phyloP scores from a whole-genome alignment of 2,797 vertebrate species.

The Merluccius polli region DNA sequence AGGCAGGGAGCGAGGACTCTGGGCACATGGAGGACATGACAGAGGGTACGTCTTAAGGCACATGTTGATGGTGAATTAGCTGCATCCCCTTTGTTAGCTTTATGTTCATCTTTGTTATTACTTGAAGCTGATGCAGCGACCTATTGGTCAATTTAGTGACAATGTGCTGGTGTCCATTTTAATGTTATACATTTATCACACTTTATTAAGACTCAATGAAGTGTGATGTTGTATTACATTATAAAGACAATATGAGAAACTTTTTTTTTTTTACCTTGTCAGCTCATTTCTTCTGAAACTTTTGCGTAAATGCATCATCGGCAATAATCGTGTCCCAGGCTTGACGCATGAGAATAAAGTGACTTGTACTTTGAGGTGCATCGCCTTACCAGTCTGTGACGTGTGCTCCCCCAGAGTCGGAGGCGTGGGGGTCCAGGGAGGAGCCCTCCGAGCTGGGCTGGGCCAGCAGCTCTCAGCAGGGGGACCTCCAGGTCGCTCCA shows the following conservation, averaged over 20 bases:
- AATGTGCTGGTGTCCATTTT: neutral
- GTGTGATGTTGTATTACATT: too few relatives aligned
- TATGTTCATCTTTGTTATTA: neutral
- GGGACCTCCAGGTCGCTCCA: conserved; percentile 12
- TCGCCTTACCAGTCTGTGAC: neutral
- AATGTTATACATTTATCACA: too few relatives aligned
- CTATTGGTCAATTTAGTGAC: neutral
- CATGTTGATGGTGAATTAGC: neutral
- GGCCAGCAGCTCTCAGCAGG: neutral
- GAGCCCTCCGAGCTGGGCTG: conserved; percentile 28
- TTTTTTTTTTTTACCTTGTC: neutral
- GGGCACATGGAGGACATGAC: conserved; percentile 18
- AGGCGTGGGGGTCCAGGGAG: conserved; percentile 13
- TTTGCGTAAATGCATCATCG: neutral
- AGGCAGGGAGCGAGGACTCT: conserved; percentile 6
- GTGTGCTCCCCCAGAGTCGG: neutral
- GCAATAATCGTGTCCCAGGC: too few relatives aligned
- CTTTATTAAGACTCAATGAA: too few relatives aligned
- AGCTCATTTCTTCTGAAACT: neutral
- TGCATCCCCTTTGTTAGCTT: neutral
- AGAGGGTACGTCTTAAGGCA: conserved; percentile 30
- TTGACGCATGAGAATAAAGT: neutral
- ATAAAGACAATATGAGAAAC: neutral
- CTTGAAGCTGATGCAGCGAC: too few relatives aligned
- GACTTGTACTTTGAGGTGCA: neutral